Evolutionary conservation across 2,888 invertebrate genomes (phyloP).

Genomic region (Cantharis lateralis): DNA sequence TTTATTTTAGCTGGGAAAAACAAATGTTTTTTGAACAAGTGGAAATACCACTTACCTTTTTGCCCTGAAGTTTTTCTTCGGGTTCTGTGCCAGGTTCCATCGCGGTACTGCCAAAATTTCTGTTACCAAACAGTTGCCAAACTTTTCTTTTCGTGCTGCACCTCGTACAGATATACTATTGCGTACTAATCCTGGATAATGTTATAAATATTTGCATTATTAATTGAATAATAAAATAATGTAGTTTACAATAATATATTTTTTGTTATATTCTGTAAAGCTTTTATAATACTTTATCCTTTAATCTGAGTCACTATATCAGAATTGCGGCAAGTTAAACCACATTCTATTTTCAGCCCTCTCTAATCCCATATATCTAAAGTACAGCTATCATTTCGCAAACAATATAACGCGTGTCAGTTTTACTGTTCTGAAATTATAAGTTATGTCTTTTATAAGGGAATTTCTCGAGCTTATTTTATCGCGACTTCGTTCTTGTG

Average conservation of each 20-base stretch:
- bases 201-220: no score
- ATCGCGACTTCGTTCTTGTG: slow-evolving; percentile 34
- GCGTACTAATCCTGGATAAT: no score
- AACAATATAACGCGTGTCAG: slow-evolving; percentile 54
- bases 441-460: slow-evolving; percentile 53
- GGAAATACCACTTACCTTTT: no score
- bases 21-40: no score
- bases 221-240: not conserved
- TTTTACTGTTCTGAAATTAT: slow-evolving; percentile 54
- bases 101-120: no score
- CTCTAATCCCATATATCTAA: slow-evolving; percentile 27
- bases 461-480: slow-evolving; percentile 48
- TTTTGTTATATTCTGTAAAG: not conserved
- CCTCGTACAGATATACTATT: no score
- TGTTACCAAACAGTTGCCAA: no score
- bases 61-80: no score
- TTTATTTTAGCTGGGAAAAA: no score
- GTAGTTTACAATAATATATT: not conserved
- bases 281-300: slow-evolving; percentile 3
- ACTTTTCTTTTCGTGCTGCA: no score
- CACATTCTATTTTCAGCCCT: slow-evolving; percentile 30
- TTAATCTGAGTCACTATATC: slow-evolving; percentile 26
- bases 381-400: slow-evolving; percentile 48
- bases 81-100: no score
- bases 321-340: slow-evolving; percentile 24